phyloP scores from a whole-genome alignment of 2,888 invertebrate species.

The Megaustenia siamemsis region DNA sequence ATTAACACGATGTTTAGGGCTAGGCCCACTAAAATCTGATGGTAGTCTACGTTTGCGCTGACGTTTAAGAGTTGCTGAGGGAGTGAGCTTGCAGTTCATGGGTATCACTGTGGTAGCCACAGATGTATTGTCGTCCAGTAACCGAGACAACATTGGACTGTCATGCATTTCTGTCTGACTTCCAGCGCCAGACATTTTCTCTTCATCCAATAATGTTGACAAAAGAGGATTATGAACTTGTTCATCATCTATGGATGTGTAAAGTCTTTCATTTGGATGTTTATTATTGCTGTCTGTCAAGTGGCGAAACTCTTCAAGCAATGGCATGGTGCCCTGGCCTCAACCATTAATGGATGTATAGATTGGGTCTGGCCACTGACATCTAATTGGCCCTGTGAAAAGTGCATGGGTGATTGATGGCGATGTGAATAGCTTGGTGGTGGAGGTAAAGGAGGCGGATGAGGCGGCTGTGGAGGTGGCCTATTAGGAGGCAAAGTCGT shows the following conservation, averaged over 20 bases:
- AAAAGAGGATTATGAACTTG: conserved; percentile 74
- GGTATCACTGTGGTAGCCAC: conserved; percentile 56
- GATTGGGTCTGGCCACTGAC: conserved; percentile 31
- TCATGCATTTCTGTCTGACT: conserved; percentile 59
- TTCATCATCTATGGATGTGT: conserved; percentile 58
- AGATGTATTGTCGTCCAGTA: conserved; percentile 72
- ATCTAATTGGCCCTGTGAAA: conserved; percentile 51
- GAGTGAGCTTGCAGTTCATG: conserved; percentile 45
- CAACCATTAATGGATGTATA: conserved; percentile 36
- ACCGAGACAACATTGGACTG: conserved; percentile 75
- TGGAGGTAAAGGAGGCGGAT: conserved; percentile 60
- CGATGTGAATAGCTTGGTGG: conserved; percentile 62
- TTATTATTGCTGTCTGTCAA: conserved; percentile 41
- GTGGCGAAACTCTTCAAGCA: conserved; percentile 39
- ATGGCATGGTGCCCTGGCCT: conserved; percentile 10
- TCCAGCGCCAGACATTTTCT: conserved; percentile 54
- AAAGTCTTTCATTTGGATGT: conserved; percentile 31
- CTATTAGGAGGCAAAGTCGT: conserved; percentile 56
- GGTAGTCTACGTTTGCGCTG: conserved; percentile 72
- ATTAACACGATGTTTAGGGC: conserved; percentile 77
- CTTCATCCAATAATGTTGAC: conserved; percentile 76
- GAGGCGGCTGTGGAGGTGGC: conserved; percentile 59
- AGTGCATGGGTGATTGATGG: conserved; percentile 53
- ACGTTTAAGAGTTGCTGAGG: conserved; percentile 54
- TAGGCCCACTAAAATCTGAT: conserved; percentile 72